These are phyloP conservation scores for Drosophila colorata DNA, from an alignment of 2,888 invertebrate species.

Conservation along the genomic window DNA sequence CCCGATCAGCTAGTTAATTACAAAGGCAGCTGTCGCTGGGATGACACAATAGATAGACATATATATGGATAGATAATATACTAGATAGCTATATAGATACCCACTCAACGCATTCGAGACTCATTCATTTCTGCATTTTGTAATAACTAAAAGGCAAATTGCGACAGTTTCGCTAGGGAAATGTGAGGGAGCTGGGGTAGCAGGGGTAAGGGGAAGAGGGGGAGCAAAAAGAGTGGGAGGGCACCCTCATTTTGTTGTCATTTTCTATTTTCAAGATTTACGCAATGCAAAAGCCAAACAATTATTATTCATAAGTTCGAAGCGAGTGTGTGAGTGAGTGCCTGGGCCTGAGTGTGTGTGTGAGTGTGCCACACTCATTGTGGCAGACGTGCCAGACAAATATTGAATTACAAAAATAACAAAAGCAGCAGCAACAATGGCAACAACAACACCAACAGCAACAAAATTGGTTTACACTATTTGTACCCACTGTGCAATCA, in stretches of 20 bases:
- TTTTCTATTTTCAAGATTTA: slow-evolving; percentile 76
- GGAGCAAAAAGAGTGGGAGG: neutral
- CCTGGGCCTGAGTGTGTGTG: slow-evolving; percentile 6
- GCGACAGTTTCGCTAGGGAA: slow-evolving; percentile 57
- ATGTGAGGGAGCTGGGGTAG: neutral
- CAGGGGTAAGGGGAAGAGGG: neutral
- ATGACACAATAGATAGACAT: slow-evolving; percentile 60
- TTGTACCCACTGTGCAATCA: slow-evolving; percentile 44
- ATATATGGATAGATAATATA: slow-evolving; percentile 25
- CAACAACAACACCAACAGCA: slow-evolving; percentile 3
- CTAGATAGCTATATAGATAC: slow-evolving; percentile 33
- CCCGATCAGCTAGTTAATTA: slow-evolving; percentile 33
- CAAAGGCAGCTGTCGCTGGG: slow-evolving; percentile 35
- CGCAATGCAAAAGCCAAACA: slow-evolving; percentile 75
- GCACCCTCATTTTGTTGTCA: slow-evolving; percentile 22
- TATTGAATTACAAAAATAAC: slow-evolving; percentile 66
- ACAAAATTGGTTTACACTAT: slow-evolving; percentile 24
- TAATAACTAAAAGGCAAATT: slow-evolving; percentile 68
- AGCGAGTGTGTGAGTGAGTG: slow-evolving; percentile 2
- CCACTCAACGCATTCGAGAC: slow-evolving; percentile 29
- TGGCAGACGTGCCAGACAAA: slow-evolving; percentile 57
- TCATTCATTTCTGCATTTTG: slow-evolving; percentile 63
- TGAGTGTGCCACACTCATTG: slow-evolving; percentile 21
- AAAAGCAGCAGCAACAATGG: slow-evolving; percentile 6
- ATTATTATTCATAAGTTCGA: slow-evolving; percentile 64